These are phyloP conservation scores for Eilema sororculum DNA, from an alignment of 2,888 invertebrate species.

Conservation along the genomic window DNA sequence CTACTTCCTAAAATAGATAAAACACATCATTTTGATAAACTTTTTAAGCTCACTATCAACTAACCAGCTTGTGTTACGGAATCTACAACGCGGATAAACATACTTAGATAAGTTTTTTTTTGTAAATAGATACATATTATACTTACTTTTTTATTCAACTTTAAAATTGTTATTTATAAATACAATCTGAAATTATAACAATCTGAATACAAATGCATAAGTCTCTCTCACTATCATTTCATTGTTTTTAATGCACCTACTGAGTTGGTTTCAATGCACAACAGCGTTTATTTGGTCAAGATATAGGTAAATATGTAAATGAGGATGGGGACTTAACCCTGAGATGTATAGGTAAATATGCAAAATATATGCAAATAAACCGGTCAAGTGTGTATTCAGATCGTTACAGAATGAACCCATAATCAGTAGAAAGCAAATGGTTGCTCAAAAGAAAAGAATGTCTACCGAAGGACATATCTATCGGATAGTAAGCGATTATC, in stretches of 20 bases:
- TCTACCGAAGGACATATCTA: not conserved
- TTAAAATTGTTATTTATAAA: too few relatives aligned
- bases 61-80: too few relatives aligned
- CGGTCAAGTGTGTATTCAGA: not conserved
- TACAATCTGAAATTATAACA: too few relatives aligned
- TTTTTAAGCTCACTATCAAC: not conserved
- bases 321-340: not conserved
- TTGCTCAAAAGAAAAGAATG: not conserved
- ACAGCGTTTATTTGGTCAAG: not conserved
- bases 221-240: not conserved
- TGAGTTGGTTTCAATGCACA: not conserved
- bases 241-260: not conserved
- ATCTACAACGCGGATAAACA: too few relatives aligned
- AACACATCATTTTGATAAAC: conserved; percentile 28
- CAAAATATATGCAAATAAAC: not conserved
- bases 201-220: too few relatives aligned
- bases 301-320: not conserved
- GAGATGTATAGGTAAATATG: not conserved
- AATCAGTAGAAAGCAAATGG: not conserved
- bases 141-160: too few relatives aligned
- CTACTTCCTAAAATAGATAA: conserved; percentile 81
- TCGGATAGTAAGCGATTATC: not conserved
- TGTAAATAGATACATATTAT: too few relatives aligned
- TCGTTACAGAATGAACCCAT: too few relatives aligned
- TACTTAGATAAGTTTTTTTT: too few relatives aligned